phyloP scores from a whole-genome alignment of 2,113 vertebrate species.

The Cyrtonyx montezumae region DNA sequence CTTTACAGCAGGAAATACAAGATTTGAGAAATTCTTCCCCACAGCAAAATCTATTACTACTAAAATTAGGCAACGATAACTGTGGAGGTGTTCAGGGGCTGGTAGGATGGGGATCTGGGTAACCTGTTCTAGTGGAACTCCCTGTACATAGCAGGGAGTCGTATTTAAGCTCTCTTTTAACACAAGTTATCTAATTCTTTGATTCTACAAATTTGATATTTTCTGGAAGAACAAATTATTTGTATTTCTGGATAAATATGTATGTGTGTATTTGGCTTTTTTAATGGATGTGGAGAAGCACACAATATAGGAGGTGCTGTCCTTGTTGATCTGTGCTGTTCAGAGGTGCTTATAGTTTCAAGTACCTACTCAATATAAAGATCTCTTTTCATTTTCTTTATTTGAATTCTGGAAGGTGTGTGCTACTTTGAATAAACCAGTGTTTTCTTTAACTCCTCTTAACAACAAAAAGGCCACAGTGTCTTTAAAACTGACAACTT shows the following conservation, averaged over 20 bases:
- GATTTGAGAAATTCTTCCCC: background rate
- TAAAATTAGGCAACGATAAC: conserved; percentile 37
- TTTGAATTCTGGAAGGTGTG: background rate
- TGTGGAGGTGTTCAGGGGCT: too few relatives aligned
- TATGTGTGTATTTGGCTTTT: background rate
- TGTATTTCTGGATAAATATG: background rate
- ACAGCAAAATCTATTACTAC: conserved; percentile 57
- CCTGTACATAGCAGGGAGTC: too few relatives aligned
- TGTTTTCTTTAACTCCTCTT: background rate
- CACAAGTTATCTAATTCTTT: too few relatives aligned
- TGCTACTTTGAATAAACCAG: background rate
- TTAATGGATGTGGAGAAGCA: background rate
- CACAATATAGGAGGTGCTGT: background rate
- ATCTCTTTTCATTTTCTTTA: background rate
- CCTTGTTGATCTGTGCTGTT: background rate
- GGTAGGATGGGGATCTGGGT: too few relatives aligned
- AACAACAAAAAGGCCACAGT: background rate
- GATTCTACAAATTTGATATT: background rate
- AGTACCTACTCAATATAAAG: background rate
- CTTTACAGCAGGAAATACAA: conserved; percentile 46
- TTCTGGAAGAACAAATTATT: background rate
- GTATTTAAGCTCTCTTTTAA: too few relatives aligned
- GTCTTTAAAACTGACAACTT: background rate
- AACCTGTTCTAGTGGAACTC: too few relatives aligned
- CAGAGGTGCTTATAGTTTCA: background rate